phyloP scores from a whole-genome alignment of 2,113 vertebrate genomes.

The Microtus oregoni region DNA sequence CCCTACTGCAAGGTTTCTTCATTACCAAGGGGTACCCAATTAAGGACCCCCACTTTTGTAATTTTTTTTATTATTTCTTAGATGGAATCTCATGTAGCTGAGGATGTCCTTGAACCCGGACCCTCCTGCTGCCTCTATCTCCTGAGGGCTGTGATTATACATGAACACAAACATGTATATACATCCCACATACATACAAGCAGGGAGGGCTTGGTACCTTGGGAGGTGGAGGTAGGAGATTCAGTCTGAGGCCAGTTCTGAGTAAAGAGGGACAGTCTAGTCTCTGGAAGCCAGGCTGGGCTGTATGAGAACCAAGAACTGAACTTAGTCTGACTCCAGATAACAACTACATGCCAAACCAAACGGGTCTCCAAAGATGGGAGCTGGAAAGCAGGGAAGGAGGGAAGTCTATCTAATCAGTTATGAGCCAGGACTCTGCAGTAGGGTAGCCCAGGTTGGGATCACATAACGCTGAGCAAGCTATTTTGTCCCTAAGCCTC shows the following conservation, averaged over 20 bases:
- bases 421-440: not conserved
- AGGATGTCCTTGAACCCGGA: not conserved
- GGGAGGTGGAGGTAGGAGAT: not conserved
- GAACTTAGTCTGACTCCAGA: constrained; percentile 6
- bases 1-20: not conserved
- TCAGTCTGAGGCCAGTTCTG: not conserved
- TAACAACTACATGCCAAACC: constrained; percentile 4
- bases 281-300: too few species aligned
- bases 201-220: not conserved
- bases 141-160: not conserved
- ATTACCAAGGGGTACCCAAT: not conserved
- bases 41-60: not conserved
- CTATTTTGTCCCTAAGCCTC: not conserved
- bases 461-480: not conserved
- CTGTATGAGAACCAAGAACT: not conserved
- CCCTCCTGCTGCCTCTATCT: not conserved
- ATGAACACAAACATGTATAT: not conserved
- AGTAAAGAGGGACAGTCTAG: not conserved
- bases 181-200: not conserved
- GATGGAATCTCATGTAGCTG: not conserved
- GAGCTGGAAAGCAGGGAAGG: not conserved
- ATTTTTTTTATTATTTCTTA: too few species aligned
- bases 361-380: not conserved
- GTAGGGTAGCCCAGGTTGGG: not conserved
- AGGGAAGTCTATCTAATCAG: not conserved